Percentiles rank a stretch among this genome's conserved stretches.
Conservation (phyloP, 2,888 invertebrate genomes). For the Hesperia comma region DNA sequence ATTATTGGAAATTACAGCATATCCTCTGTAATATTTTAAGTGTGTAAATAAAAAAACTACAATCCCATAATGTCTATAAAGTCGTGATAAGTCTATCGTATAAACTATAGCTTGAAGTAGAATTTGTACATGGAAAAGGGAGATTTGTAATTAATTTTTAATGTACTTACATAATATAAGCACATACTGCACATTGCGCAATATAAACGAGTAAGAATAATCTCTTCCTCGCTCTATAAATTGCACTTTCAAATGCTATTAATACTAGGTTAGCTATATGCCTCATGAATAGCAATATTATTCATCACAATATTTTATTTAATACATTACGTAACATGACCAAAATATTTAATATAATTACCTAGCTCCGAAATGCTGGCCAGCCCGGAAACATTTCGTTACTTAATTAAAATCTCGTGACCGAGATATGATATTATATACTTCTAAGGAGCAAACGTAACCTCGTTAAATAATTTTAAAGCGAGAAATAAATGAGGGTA, state of each 20-base stretch:
- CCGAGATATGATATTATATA: constrained; percentile 30
- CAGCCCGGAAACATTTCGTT: constrained; percentile 28
- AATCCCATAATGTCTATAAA: too few species aligned
- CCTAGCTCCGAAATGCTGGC: constrained; percentile 20
- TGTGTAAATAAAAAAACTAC: background rate
- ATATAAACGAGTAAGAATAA: background rate
- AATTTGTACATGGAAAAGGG: too few species aligned
- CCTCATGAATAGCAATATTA: constrained; percentile 11
- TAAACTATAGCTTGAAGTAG: too few species aligned
- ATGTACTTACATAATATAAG: too few species aligned
- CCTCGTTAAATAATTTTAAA: constrained; percentile 32
- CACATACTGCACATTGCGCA: too few species aligned
- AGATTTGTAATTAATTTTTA: too few species aligned
- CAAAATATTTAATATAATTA: constrained; percentile 23
- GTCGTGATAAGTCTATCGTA: too few species aligned
- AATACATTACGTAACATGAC: constrained; percentile 15
- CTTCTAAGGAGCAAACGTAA: constrained; percentile 34
- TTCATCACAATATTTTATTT: constrained; percentile 10
- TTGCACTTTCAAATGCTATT: constrained; percentile 12
- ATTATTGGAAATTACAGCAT: constrained; percentile 9
- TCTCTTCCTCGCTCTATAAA: background rate
- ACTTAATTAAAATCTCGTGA: constrained; percentile 34
- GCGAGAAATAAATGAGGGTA: constrained; percentile 27
- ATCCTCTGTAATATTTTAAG: background rate
- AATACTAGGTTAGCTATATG: background rate